phyloP scores from a whole-genome alignment of 2,888 invertebrate genomes.

The Ennomos fuscantarius region DNA sequence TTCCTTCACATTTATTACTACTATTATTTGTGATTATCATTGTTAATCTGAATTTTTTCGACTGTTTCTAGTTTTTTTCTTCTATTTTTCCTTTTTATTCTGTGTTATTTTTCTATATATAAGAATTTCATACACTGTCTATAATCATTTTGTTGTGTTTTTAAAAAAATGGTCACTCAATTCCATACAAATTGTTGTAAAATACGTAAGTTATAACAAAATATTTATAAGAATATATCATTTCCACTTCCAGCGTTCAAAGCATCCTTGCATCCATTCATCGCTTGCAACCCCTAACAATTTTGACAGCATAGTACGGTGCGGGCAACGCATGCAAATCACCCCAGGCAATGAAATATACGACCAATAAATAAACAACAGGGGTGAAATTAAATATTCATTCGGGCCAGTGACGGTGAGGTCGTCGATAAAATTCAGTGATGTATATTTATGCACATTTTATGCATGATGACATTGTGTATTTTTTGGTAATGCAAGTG shows the following conservation, averaged over 20 bases:
- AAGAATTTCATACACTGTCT: too few relatives aligned
- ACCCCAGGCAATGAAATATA: slow-evolving; percentile 80
- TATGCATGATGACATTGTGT: slow-evolving; percentile 27
- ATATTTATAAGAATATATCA: not conserved
- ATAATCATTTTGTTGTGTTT: too few relatives aligned
- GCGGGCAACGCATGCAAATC: slow-evolving; percentile 69
- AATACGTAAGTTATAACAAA: too few relatives aligned
- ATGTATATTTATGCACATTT: slow-evolving; percentile 27
- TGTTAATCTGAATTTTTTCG: too few relatives aligned
- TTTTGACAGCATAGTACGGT: slow-evolving; percentile 59
- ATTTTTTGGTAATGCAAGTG: slow-evolving; percentile 24
- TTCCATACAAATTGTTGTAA: too few relatives aligned
- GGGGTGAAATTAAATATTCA: slow-evolving; percentile 85
- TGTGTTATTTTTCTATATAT: too few relatives aligned
- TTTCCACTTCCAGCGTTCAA: slow-evolving; percentile 5
- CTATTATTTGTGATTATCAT: too few relatives aligned
- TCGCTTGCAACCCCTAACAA: slow-evolving; percentile 58
- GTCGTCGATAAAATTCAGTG: slow-evolving; percentile 36
- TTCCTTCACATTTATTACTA: too few relatives aligned
- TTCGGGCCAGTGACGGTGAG: slow-evolving; percentile 61
- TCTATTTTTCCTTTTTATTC: too few relatives aligned
- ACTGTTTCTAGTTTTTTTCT: too few relatives aligned
- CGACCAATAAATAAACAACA: slow-evolving; percentile 84
- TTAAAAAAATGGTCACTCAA: too few relatives aligned
- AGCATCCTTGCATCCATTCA: slow-evolving; percentile 25